A percentile compares a stretch with the other conserved stretches of the same genome.
These are phyloP conservation scores for Drosophila repletoides DNA, from an alignment of 1,140 invertebrate species.

Conservation along the genomic window DNA sequence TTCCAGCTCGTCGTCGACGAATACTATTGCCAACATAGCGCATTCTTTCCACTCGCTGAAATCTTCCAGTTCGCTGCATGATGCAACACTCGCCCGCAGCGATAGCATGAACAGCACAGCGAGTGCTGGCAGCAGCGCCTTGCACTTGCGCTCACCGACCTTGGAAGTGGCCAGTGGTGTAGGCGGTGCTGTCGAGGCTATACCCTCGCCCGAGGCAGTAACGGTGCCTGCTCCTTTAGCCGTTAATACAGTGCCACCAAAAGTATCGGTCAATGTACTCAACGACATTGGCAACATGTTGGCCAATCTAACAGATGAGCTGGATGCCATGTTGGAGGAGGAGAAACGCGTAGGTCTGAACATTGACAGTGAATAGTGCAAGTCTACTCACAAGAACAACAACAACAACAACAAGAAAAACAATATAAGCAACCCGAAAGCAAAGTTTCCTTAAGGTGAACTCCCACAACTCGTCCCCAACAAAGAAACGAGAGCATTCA, in stretches of 20 bases:
- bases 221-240: background rate
- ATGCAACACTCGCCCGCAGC: conserved; percentile 69
- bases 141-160: conserved; percentile 74
- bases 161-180: conserved; percentile 41
- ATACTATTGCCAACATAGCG: conserved; percentile 80
- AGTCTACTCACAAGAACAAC: background rate
- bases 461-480: conserved; percentile 1
- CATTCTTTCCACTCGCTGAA: conserved; percentile 81
- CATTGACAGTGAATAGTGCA: conserved; percentile 83
- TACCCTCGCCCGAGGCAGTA: conserved; percentile 12
- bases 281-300: conserved; percentile 99
- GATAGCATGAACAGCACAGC: conserved; percentile 69
- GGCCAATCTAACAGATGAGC: conserved; percentile 95
- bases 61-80: conserved; percentile 79
- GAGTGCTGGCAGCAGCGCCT: conserved; percentile 65
- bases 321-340: conserved; percentile 97
- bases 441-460: conserved; percentile 52
- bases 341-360: conserved; percentile 91
- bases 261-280: conserved; percentile 93
- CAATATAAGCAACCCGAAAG: conserved; percentile 47
- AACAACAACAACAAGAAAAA: conserved; percentile 14
- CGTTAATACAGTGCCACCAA: conserved; percentile 41
- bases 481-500: conserved; percentile 10
- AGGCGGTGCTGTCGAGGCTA: conserved; percentile 6
- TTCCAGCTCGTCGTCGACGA: conserved; percentile 81